phyloP scores from a whole-genome alignment of 2,113 vertebrate species.

The Erythrolamprus reginae region DNA sequence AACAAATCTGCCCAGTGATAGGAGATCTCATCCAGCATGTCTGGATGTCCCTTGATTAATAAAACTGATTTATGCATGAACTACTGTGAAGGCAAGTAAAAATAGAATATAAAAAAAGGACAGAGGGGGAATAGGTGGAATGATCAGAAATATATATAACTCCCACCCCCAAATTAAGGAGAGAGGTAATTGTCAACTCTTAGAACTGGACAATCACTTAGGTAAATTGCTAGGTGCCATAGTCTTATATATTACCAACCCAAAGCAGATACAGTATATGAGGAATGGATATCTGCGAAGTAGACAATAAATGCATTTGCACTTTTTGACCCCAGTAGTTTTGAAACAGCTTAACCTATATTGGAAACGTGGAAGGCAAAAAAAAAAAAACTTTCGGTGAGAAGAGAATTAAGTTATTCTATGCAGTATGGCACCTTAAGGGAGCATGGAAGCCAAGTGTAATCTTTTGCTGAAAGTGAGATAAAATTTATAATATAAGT shows the following conservation, averaged over 20 bases:
- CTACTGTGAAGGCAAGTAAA: conserved; percentile 15
- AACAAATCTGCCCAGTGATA: not conserved
- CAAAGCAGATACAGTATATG: conserved; percentile 28
- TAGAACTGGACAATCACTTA: not conserved
- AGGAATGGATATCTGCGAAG: conserved; percentile 19
- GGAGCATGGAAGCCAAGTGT: not conserved
- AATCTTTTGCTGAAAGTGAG: not conserved
- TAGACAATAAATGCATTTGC: conserved; percentile 40
- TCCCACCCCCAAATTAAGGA: not conserved
- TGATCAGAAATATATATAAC: not conserved
- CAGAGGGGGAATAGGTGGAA: accelerated
- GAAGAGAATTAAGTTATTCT: not conserved
- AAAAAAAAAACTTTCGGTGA: not conserved
- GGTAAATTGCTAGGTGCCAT: not conserved
- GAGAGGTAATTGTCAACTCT: not conserved
- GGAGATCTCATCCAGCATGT: not conserved
- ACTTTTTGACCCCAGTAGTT: conserved; percentile 25
- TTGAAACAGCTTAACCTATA: conserved; percentile 39
- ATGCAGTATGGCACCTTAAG: conserved; percentile 2
- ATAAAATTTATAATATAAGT: not conserved
- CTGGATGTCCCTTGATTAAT: not conserved
- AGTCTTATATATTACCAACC: not conserved
- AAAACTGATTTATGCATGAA: not conserved
- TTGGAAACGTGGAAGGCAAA: not conserved
- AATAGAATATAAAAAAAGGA: not conserved